Evolutionary conservation across 2,113 vertebrate species (phyloP), one percentile per base, ranked within the genome.

Genomic region (Bos javanicus): DNA sequence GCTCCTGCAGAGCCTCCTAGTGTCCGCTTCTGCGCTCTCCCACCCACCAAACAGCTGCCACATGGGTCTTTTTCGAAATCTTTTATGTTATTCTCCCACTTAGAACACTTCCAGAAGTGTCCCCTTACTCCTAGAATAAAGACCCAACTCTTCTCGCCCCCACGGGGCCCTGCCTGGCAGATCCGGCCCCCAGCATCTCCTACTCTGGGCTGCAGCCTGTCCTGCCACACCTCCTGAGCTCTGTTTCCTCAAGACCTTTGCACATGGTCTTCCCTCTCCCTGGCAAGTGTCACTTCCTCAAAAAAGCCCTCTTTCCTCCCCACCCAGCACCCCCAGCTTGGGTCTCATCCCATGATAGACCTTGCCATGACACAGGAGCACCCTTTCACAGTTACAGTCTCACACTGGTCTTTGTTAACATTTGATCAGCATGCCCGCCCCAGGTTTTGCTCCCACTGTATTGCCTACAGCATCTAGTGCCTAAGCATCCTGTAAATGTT

Each of bases 161-260:
- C 30, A 4, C 5, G 5, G 15, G 8, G 28, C 52, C 91, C 50
- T 28, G 23, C 25, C 5, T 26, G 17, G 5, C 39, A 17, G 21
- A 23, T 57, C 43, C 14, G 1, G 67, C 17, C 19, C 39, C 19
- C 8, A 17, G n/a, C 39, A 28, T 71, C 87, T 50, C 64, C 59
- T 85, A 2, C 64, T 87, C 88, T 76, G 85, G 25, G 17, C 48
- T 54, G 9, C 14, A 54, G 1, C 46, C 82, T 36, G 30, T 15
- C 12, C 36, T 30, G 54, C 43, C 33, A 54, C 33, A 39, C 11
- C n/a, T 19, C n/a, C 52, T 3, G 30, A 30, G 21, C 33, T 48
- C 26, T n/a, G 78, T 96, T 95, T 46, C 36, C 91, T 87, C 71
- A 80, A 81, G 67, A 28, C 25, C 83, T 90, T 46, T 90, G 60